A percentile compares a stretch with the other conserved stretches of the same genome.
These are phyloP conservation scores for Danio jaintianensis DNA, from an alignment of 2,797 vertebrate species.

Conservation along the genomic window DNA sequence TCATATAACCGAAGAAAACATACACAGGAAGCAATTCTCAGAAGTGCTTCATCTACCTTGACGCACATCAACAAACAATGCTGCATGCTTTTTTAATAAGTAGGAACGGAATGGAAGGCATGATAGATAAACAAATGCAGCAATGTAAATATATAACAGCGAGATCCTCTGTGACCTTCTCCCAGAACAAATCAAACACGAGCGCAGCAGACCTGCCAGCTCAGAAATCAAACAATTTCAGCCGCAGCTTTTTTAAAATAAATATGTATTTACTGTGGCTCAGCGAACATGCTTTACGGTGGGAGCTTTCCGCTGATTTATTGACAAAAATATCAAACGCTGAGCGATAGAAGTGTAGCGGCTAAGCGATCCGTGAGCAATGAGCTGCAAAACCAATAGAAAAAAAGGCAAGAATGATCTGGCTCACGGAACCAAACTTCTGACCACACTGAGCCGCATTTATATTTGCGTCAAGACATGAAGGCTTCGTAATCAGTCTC, in stretches of 20 bases:
- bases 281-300: slow-evolving; percentile 74
- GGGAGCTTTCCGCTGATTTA: slow-evolving; percentile 76
- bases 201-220: slow-evolving; percentile 61
- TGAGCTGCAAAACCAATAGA: slow-evolving; percentile 77
- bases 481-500: slow-evolving; percentile 68
- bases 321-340: slow-evolving; percentile 80
- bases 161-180: slow-evolving; percentile 71
- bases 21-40: background rate
- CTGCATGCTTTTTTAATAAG: slow-evolving; percentile 42
- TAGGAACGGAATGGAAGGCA: slow-evolving; percentile 2
- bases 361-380: slow-evolving; percentile 77
- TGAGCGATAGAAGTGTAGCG: slow-evolving; percentile 73
- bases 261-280: slow-evolving; percentile 75
- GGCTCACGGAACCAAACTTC: slow-evolving; percentile 66
- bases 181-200: slow-evolving; percentile 72
- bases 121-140: slow-evolving; percentile 56
- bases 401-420: slow-evolving; percentile 71
- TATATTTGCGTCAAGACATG: slow-evolving; percentile 67
- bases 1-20: background rate
- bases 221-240: slow-evolving; percentile 73
- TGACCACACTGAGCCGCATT: slow-evolving; percentile 63
- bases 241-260: slow-evolving; percentile 68
- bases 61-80: slow-evolving; percentile 15
- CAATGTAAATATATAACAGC: slow-evolving; percentile 64
- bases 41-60: slow-evolving; percentile 6